A percentile compares a stretch with the other conserved stretches of the same genome.
phyloP scores from a whole-genome alignment of 2,113 vertebrate genomes.

The Colinus virginianus region DNA sequence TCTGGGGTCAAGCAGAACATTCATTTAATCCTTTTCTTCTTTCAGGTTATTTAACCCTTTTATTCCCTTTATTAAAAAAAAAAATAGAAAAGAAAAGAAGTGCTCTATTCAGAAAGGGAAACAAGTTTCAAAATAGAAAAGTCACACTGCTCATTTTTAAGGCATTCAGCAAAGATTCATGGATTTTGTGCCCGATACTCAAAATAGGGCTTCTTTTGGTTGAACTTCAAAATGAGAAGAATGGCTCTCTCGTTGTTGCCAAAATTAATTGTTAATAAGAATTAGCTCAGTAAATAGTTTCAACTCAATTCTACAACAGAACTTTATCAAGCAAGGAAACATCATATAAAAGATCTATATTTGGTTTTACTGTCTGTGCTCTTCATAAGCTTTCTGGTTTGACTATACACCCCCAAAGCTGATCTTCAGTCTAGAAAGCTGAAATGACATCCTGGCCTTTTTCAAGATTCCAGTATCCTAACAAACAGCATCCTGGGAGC shows the following conservation, averaged over 20 bases:
- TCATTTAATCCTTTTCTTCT: neutral
- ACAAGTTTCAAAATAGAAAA: neutral
- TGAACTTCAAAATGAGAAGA: neutral
- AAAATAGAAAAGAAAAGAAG: neutral
- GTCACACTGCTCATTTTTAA: neutral
- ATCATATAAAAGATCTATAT: neutral
- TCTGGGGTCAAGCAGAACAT: conserved; percentile 11
- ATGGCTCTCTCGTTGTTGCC: neutral
- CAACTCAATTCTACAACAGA: neutral
- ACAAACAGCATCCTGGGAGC: neutral
- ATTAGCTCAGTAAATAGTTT: neutral
- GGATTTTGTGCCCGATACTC: neutral
- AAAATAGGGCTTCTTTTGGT: neutral
- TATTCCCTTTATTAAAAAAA: neutral
- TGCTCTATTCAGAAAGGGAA: neutral
- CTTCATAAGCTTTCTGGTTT: neutral
- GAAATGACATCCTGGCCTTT: neutral
- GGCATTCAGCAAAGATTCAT: neutral
- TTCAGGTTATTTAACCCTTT: neutral
- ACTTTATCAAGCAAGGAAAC: neutral
- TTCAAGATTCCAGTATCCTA: neutral
- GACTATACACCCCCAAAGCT: fast-evolving
- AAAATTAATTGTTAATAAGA: neutral
- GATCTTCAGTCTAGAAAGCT: neutral
- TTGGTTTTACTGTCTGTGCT: neutral